These are phyloP conservation scores for Euthynnus affinis DNA, from an alignment of 2,797 vertebrate genomes.

Conservation along the genomic window DNA sequence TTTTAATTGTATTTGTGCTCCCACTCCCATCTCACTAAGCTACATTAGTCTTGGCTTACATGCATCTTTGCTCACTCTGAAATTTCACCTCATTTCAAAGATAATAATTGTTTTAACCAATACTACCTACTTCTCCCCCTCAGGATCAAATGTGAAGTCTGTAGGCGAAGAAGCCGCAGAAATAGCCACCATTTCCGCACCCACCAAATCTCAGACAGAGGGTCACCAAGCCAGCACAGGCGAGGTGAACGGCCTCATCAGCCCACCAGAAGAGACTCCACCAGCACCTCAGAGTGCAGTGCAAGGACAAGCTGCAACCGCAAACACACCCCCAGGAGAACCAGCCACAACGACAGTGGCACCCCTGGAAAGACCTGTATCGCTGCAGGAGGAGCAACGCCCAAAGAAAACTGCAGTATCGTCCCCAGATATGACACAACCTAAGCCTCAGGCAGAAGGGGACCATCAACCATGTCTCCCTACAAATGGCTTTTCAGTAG, in stretches of 20 bases:
- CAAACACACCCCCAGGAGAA: conserved; percentile 46
- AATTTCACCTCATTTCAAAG: neutral
- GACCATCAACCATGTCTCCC: conserved; percentile 35
- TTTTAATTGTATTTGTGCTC: conserved; percentile 46
- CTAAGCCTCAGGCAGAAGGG: conserved; percentile 30
- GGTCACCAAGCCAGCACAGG: conserved; percentile 50
- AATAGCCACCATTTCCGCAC: conserved; percentile 47
- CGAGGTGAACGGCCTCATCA: conserved; percentile 67
- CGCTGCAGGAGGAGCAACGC: conserved; percentile 23
- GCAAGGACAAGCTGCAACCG: conserved; percentile 38
- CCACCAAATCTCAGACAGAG: conserved; percentile 54
- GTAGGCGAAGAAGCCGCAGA: conserved; percentile 71
- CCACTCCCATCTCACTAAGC: neutral
- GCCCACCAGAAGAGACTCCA: conserved; percentile 51
- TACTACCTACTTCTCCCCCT: conserved; percentile 7
- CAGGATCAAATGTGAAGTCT: conserved; percentile 83
- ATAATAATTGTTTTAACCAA: conserved; percentile 1
- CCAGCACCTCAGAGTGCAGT: conserved; percentile 25
- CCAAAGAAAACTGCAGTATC: conserved; percentile 15
- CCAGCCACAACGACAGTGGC: neutral
- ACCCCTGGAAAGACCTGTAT: conserved; percentile 34
- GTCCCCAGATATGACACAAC: neutral
- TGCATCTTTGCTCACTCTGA: neutral
- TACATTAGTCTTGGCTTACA: conserved; percentile 5
- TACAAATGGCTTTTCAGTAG: conserved; percentile 57